Percentiles rank a stretch among this genome's conserved stretches.
Evolutionary conservation across 1,140 invertebrate species (phyloP).

Genomic region (Calephelis virginiensis): DNA sequence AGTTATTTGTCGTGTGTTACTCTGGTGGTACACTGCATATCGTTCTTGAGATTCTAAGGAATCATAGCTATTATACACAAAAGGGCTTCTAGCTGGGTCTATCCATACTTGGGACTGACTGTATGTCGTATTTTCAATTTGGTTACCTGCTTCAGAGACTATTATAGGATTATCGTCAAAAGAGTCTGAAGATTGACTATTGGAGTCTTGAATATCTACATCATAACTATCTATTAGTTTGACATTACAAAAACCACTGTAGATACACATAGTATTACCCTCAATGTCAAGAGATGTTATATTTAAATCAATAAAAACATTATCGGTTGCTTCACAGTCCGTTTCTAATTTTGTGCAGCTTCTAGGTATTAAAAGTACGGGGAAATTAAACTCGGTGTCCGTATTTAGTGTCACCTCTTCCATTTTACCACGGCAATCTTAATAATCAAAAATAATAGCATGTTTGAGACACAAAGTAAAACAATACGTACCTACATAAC

Average conservation of each 20-base stretch:
- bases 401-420: slow-evolving; percentile 31
- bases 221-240: slow-evolving; percentile 56
- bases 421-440: slow-evolving; percentile 41
- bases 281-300: slow-evolving; percentile 54
- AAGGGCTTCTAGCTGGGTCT: slow-evolving; percentile 55
- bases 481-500: slow-evolving; percentile 36
- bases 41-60: slow-evolving; percentile 35
- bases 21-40: slow-evolving; percentile 40
- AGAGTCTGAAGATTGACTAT: slow-evolving; percentile 21
- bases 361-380: slow-evolving; percentile 56
- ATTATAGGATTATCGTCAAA: slow-evolving; percentile 33
- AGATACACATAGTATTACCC: slow-evolving; percentile 52
- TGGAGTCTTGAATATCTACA: slow-evolving; percentile 32
- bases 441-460: slow-evolving; percentile 31
- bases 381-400: slow-evolving; percentile 39
- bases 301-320: slow-evolving; percentile 55
- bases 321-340: slow-evolving; percentile 46
- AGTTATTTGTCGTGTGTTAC: slow-evolving; percentile 37
- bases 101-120: slow-evolving; percentile 63
- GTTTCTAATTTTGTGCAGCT: slow-evolving; percentile 51
- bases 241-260: slow-evolving; percentile 57
- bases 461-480: slow-evolving; percentile 29
- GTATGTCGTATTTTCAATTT: slow-evolving; percentile 35
- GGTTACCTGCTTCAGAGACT: slow-evolving; percentile 35
- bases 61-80: slow-evolving; percentile 55